Base-by-base conservation (phyloP, 2,113 vertebrate genomes). In the Sebastes fasciatus region DNA sequence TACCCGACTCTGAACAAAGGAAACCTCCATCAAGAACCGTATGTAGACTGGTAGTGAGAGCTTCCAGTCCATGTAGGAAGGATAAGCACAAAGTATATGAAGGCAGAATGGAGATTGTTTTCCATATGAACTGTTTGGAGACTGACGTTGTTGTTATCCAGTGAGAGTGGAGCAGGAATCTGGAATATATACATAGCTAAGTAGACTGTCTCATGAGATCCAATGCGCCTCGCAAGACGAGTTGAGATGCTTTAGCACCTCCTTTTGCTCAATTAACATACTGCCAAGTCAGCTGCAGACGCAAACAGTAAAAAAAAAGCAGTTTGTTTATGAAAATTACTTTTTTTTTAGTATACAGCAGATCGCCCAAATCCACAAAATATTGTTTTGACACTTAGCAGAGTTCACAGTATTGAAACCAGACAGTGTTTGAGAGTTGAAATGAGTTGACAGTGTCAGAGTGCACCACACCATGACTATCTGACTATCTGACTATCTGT, bases 321-420 rank as follows among this genome's bases (percentile, higher is more conserved):
- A 54, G 43, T 52, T 68, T 72, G 78, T 73, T 68, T 21, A 77
- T 66, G 48, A 52, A 80, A 83, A 48, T 79, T 0, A 26, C 45
- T 10, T 51, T 48, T 60, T 63, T 63, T 40, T 42, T 4, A 71
- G 40, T 12, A 55, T 5, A 45, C 19, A 60, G 45, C 51, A 62
- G 7, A 14, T 12, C 19, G 9, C n/a, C 23, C 26, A n/a, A 40
- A 49, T 73, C 26, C 43, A 49, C 6, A 67, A 46, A 66, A 4
- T 34, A 34, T 67, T 77, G 46, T 61, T 64, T 74, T n/a, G 4
- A 54, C 70, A 63, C 16, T 55, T 43, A 42, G 34, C 34, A 52
- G 40, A 19, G 55, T 16, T 60, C 21, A 60, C 21, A 5, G 58
- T 14, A 34, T 40, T 3, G 6, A 64, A 64, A 45, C 8, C 42